phyloP scores from a whole-genome alignment of 2,888 invertebrate genomes.

The Clepsis dumicolana region DNA sequence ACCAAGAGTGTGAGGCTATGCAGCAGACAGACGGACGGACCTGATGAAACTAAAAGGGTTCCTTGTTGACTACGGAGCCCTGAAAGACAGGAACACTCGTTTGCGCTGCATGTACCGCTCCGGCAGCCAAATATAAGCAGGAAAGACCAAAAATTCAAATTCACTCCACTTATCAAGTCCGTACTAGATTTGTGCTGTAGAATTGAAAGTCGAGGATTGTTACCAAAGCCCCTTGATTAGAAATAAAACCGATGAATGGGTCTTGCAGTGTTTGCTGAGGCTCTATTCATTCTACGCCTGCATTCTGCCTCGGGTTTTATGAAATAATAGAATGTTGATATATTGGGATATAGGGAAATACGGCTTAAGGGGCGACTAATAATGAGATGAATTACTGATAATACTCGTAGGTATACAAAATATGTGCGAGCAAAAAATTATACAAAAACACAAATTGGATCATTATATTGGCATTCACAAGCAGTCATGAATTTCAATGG shows the following conservation, averaged over 20 bases:
- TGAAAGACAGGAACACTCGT: background rate
- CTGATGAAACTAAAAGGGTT: too few species aligned
- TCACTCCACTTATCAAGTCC: slow-evolving; percentile 66
- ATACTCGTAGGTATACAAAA: too few species aligned
- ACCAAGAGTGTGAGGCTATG: too few species aligned
- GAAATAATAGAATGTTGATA: background rate
- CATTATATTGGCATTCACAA: background rate
- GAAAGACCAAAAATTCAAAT: slow-evolving; percentile 70
- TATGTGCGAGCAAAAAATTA: too few species aligned
- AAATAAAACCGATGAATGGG: slow-evolving; percentile 51
- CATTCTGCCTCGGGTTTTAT: background rate
- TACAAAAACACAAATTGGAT: background rate
- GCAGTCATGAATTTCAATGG: background rate
- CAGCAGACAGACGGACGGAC: too few species aligned
- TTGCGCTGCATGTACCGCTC: background rate
- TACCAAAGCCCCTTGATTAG: slow-evolving; percentile 64
- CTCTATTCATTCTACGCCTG: slow-evolving; percentile 3
- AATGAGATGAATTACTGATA: background rate
- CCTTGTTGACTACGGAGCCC: too few species aligned
- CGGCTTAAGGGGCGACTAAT: background rate
- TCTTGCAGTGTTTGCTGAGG: slow-evolving; percentile 15
- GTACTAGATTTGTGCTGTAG: slow-evolving; percentile 73
- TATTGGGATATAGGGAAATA: too few species aligned
- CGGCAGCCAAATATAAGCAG: slow-evolving; percentile 64
- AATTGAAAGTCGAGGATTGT: slow-evolving; percentile 74